Base-by-base conservation (phyloP, 1,140 invertebrate species). In the Drosophila sturtevanti region DNA sequence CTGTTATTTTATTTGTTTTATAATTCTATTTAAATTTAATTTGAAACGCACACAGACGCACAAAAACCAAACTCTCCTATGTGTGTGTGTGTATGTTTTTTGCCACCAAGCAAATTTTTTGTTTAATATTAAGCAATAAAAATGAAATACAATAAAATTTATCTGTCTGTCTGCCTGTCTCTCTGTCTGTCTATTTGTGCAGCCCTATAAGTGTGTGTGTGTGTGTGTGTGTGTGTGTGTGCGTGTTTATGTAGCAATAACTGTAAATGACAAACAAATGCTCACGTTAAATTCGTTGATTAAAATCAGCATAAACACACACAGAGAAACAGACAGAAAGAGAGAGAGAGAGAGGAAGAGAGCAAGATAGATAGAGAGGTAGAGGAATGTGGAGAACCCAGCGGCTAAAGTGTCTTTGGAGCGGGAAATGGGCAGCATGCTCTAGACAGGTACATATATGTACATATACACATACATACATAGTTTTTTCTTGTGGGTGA, bases 221-320 rank as follows among this genome's bases (percentile, higher is more conserved):
- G 14, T 22, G 59, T 27, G 12, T 59, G 16, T 68, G 44, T 61
- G 21, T 58, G 24, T 72, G 60, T 38, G n/a, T 52, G 54, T 70
- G 64, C 65, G 41, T 79, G 62, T 68, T 68, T 74, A 75, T 76
- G 55, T 72, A 55, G 72, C 78, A 81, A 71, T 78, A 68, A 68
- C 66, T 85, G 81, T 81, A 78, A 85, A 81, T 86, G 81, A 86
- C 73, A 81, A 86, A 75, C 69, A 86, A 85, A 85, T 80, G 73
- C 44, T 56, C 52, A 63, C 81, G 72, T 86, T 86, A 81, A 86
- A 82, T 76, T 66, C 65, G 63, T 79, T 87, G 79, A 87, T 87
- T 81, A 79, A 81, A 78, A 86, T 82, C 81, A 63, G 55, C 52
- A 69, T 54, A 78, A 77, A 87, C 76, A 71, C 75, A 60, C 63